Base-by-base conservation (phyloP, 2,113 vertebrate species). In the Notothenia coriiceps region DNA sequence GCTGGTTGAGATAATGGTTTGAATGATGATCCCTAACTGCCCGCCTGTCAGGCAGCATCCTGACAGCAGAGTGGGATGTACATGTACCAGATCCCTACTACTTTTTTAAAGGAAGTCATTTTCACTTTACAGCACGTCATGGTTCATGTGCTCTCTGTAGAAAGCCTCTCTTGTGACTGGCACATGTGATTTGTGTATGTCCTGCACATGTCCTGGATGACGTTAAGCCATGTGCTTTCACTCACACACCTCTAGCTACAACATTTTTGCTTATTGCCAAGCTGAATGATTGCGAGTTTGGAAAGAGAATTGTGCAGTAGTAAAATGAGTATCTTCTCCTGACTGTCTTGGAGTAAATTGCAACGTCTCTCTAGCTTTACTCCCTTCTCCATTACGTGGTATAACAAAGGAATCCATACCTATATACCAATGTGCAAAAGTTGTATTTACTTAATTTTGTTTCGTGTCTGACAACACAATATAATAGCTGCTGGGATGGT, bases 161-260 rank as follows among this genome's bases (percentile, higher is more conserved):
- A 86, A 84, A 79, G 61, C 56, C 20, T 76, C 43, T 66, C 83
- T 40, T 70, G 29, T 88, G 68, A 81, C 79, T 25, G 73, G 70
- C 9, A 47, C 60, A 15, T 76, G 69, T 61, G 79, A 91, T 90
- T 76, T 77, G 77, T 90, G 56, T 78, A 51, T 0, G 2, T 75
- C 65, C 44, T 29, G 65, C 77, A 73, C 71, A 80, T 80, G 66
- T 68, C 70, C 22, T 60, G n/a, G 70, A 76, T 80, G 79, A 69
- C 76, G 54, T 64, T 49, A 47, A 78, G 15, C 25, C 55, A 29
- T 43, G n/a, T 72, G 79, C 56, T 83, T 47, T 61, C 46, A 29
- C 43, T 67, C 7, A 40, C 35, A 40, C 3, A 5, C 46, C 56
- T 46, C 17, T 70, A 1, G 29, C 29, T 29, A 8, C 4, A 6